Base-by-base conservation (phyloP, 2,888 invertebrate genomes). In the Andrena trimmerana region DNA sequence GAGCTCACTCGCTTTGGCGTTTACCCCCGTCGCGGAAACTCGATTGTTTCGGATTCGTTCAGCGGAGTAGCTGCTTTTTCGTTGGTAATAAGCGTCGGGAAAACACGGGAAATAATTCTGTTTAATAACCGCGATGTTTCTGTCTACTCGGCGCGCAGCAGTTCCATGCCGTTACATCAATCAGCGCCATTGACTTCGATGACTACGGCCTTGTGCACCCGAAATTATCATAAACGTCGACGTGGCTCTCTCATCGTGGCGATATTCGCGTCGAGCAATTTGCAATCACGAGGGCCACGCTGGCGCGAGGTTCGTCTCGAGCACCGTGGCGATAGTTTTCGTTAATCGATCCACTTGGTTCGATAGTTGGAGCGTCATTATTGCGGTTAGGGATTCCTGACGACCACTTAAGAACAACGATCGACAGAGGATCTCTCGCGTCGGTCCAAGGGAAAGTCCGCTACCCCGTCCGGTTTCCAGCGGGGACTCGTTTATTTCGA, bases 401-500 rank as follows among this genome's bases (percentile, higher is more conserved):
- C 36, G 36, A 4, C 27, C 67, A 54, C 62, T 78, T 73, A 68
- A 36, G 52, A 42, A 7, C 33, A 52, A 50, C 31, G 27, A 60
- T 42, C 20, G 57, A 57, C 24, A 13, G 20, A 27, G 24, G 24
- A 13, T 57, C 24, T 10, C 57, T 29, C 54, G 20, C 7, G 10
- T 24, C 6, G 68, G 27, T 76, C 13, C 57, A 13, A 50, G 29
- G 24, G 24, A 52, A 65, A 76, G 50, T 48, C 20, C 8, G 10
- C 13, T 36, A 20, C 2, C 24, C 5, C 27, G 70, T 67, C 54
- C 50, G 70, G 79, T 81, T 80, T 84, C 82, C 84, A 52, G 70
- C 60, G 57, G 20, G 57, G 24, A 42, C 73, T 83, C 83, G 72
- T 87, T 83, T 83, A 85, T 85, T 87, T 85, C 79, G 75, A 67